Conservation (phyloP, 1,140 invertebrate genomes). For the Drosophila tropicalis region DNA sequence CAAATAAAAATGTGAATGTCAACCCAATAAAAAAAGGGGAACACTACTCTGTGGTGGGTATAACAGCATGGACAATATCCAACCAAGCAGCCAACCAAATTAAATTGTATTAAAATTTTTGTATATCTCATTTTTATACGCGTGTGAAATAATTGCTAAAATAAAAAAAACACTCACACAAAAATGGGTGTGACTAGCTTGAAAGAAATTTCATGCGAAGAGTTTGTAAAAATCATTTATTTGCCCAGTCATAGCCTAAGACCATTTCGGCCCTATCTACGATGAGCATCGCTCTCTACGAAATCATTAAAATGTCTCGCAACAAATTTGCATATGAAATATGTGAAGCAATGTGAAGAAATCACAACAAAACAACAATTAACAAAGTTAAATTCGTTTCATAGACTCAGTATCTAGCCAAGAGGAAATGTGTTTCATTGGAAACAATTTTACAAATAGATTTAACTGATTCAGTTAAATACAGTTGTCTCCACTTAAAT, state of each 20-base stretch:
- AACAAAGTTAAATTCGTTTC: constrained; percentile 19
- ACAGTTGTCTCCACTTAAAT: too few relatives aligned
- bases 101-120: constrained; percentile 75
- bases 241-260: constrained; percentile 29
- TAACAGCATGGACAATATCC: not conserved
- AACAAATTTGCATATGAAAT: constrained; percentile 47
- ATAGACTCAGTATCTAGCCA: not conserved
- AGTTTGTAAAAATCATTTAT: constrained; percentile 9
- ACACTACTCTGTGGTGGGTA: constrained; percentile 22
- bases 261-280: constrained; percentile 35
- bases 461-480: too few relatives aligned
- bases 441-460: too few relatives aligned
- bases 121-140: constrained; percentile 38
- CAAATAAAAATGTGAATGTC: constrained; percentile 76
- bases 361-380: constrained; percentile 35
- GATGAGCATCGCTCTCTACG: constrained; percentile 37
- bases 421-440: too few relatives aligned
- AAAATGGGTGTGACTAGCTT: constrained; percentile 53
- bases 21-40: constrained; percentile 47
- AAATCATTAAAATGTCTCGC: constrained; percentile 38
- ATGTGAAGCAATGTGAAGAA: constrained; percentile 18
- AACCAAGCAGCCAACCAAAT: constrained; percentile 40
- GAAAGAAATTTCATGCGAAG: constrained; percentile 47
- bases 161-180: constrained; percentile 20
- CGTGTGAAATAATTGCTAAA: constrained; percentile 54